A percentile compares a stretch with the other conserved stretches of the same genome.
Evolutionary conservation across 2,113 vertebrate species (phyloP).

Genomic region (Strigops habroptila): DNA sequence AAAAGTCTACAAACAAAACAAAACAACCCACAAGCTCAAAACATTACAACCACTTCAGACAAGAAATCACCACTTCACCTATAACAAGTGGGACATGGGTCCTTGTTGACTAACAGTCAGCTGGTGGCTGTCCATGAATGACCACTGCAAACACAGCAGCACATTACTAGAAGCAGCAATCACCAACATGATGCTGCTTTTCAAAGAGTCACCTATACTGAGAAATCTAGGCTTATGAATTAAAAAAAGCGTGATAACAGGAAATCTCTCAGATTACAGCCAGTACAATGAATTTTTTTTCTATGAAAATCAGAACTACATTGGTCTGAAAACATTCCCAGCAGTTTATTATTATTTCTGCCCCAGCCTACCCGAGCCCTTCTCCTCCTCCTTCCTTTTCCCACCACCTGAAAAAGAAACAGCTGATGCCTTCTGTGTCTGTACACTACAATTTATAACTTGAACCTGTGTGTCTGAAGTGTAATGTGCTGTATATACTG

Average conservation of each 20-base stretch:
- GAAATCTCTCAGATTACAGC: slow-evolving; percentile 54
- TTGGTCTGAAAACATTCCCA: neutral
- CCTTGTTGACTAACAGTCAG: slow-evolving; percentile 1
- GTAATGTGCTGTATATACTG: neutral
- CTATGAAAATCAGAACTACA: neutral
- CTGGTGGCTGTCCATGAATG: neutral
- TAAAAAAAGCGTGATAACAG: neutral
- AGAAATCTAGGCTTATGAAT: slow-evolving; percentile 36
- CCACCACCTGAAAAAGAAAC: neutral
- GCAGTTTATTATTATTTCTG: neutral
- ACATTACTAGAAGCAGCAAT: slow-evolving; percentile 36
- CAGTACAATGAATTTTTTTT: slow-evolving; percentile 32
- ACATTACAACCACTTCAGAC: neutral
- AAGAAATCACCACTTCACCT: slow-evolving; percentile 11
- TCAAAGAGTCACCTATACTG: slow-evolving; percentile 21
- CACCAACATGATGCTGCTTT: neutral
- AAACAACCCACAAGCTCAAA: neutral
- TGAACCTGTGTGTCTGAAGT: neutral
- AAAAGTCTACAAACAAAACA: neutral
- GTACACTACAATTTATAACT: neutral
- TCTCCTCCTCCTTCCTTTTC: neutral
- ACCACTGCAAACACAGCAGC: slow-evolving; percentile 10
- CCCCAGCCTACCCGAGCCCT: neutral
- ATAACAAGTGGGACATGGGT: neutral
- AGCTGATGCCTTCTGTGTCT: neutral